phyloP scores from a whole-genome alignment of 2,113 vertebrate genomes.

The Stictonetta naevosa region DNA sequence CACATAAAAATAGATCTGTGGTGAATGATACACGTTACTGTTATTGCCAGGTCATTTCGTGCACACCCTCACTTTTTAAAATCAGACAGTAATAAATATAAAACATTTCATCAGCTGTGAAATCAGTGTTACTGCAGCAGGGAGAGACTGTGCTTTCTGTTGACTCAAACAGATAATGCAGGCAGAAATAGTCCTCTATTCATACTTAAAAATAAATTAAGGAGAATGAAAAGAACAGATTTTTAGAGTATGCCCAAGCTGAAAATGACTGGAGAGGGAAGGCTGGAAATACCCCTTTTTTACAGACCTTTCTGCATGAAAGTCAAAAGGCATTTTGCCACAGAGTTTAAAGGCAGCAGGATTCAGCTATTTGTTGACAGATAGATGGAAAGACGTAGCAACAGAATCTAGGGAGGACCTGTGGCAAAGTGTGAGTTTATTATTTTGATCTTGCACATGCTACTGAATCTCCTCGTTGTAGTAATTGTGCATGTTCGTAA shows the following conservation, averaged over 20 bases:
- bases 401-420: constrained; percentile 40
- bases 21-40: not conserved
- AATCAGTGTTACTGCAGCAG: constrained; percentile 20
- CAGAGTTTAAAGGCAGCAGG: not conserved
- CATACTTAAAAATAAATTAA: constrained; percentile 47
- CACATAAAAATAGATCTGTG: constrained; percentile 63
- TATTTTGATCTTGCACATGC: constrained; percentile 45
- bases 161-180: constrained; percentile 2
- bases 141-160: constrained; percentile 21
- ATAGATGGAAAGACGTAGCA: constrained; percentile 2
- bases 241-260: constrained; percentile 42
- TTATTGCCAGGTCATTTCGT: not conserved
- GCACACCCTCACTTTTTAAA: constrained; percentile 14
- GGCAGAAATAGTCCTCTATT: constrained; percentile 39
- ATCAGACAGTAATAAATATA: not conserved
- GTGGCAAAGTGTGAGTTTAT: constrained; percentile 28
- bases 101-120: constrained; percentile 9
- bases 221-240: not conserved
- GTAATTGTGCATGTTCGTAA: constrained; percentile 44
- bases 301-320: not conserved
- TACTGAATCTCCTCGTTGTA: constrained; percentile 10
- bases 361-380: constrained; percentile 31
- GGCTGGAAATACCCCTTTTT: constrained; percentile 30
- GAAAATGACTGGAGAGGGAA: constrained; percentile 39
- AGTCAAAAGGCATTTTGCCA: constrained; percentile 28